Evolutionary conservation across 1,140 invertebrate species (phyloP).

Genomic region (Brachionus rubens): DNA sequence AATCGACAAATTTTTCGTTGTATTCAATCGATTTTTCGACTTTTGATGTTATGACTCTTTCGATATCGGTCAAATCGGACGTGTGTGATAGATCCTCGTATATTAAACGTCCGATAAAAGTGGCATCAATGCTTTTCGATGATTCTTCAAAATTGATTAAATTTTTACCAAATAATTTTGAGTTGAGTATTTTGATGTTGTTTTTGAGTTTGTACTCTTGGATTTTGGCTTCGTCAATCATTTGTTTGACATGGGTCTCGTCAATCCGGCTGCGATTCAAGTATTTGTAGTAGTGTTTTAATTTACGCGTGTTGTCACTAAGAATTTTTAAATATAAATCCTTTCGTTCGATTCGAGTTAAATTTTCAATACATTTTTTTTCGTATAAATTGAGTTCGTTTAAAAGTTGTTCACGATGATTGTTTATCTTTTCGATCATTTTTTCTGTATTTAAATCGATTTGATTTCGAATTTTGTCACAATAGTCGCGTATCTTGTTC

Average conservation of each 20-base stretch:
- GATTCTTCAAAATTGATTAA: constrained; percentile 14
- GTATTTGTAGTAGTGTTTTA: not conserved
- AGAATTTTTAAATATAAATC: constrained; percentile 6
- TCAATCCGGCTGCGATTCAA: not conserved
- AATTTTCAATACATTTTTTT: constrained; percentile 16
- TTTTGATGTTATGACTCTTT: not conserved
- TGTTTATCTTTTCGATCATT: constrained; percentile 23
- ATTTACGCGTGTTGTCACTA: constrained; percentile 1
- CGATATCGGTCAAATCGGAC: not conserved
- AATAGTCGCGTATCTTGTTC: not conserved
- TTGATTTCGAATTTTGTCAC: constrained; percentile 28
- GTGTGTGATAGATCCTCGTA: not conserved
- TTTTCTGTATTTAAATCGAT: constrained; percentile 38
- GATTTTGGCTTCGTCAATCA: constrained; percentile 21
- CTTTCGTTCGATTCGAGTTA: constrained; percentile 1
- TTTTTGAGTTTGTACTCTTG: constrained; percentile 28
- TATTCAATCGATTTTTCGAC: constrained; percentile 2
- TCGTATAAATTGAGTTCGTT: not conserved
- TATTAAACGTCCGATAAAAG: not conserved
- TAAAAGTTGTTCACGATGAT: not conserved
- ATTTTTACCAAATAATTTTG: constrained; percentile 11
- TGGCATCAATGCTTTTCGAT: not conserved
- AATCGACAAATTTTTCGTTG: not conserved
- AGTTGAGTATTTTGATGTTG: constrained; percentile 5
- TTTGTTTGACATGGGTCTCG: not conserved